These are phyloP conservation scores for Melanargia galathea DNA, from an alignment of 2,888 invertebrate species.

Conservation along the genomic window DNA sequence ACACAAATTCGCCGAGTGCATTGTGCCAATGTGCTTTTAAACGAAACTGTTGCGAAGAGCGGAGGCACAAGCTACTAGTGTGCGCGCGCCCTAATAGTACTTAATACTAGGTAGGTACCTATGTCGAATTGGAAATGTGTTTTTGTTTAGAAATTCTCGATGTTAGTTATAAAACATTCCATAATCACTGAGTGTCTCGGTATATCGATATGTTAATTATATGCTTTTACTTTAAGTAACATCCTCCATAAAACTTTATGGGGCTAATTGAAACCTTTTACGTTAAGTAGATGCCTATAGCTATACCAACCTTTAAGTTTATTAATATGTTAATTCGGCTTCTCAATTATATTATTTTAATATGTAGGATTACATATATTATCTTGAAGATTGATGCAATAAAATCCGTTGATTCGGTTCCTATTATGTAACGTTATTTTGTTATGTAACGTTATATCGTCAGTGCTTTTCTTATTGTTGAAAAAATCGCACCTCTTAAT, in stretches of 20 bases:
- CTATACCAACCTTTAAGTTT: neutral
- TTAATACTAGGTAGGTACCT: neutral
- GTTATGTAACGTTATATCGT: neutral
- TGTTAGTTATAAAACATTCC: constrained; percentile 2
- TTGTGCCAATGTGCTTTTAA: too few relatives aligned
- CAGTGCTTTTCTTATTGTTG: neutral
- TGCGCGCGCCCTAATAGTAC: too few relatives aligned
- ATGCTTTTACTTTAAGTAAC: constrained; percentile 24
- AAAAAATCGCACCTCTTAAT: neutral
- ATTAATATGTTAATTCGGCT: constrained; percentile 12
- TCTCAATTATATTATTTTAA: neutral
- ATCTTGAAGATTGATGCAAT: neutral
- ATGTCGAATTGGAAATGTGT: neutral
- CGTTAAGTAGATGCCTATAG: neutral
- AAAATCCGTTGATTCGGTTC: neutral
- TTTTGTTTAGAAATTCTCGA: neutral
- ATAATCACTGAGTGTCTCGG: constrained; percentile 3
- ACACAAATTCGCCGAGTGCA: too few relatives aligned
- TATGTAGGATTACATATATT: neutral
- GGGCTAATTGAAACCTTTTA: constrained; percentile 12
- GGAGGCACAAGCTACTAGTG: too few relatives aligned
- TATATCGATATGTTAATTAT: constrained; percentile 15
- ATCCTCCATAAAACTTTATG: constrained; percentile 19
- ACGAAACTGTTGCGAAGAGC: too few relatives aligned
- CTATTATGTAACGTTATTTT: neutral